Conservation (phyloP, 2,797 vertebrate species). For the Sebastolobus alascanus region DNA sequence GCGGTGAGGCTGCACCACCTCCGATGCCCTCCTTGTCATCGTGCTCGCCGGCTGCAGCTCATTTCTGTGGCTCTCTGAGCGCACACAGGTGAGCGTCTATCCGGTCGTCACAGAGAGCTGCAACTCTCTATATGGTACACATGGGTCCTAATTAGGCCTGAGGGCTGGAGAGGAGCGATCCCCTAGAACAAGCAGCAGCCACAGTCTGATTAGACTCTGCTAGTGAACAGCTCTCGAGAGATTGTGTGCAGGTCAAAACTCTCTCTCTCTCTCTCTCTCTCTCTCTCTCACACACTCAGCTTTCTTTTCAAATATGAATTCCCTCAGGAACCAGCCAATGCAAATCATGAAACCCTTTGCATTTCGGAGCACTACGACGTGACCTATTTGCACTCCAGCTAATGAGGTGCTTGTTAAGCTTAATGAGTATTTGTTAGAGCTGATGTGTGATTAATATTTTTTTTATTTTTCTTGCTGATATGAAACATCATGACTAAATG, state of each 20-base stretch:
- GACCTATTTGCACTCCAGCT: slow-evolving; percentile 73
- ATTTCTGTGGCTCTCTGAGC: slow-evolving; percentile 63
- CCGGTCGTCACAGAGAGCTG: slow-evolving; percentile 55
- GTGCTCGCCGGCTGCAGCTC: slow-evolving; percentile 53
- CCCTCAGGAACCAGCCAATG: slow-evolving; percentile 62
- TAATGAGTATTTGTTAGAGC: slow-evolving; percentile 71
- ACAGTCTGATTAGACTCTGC: slow-evolving; percentile 78
- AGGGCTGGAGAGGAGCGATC: slow-evolving; percentile 77
- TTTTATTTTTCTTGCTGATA: slow-evolving; percentile 19
- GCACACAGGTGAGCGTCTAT: slow-evolving; percentile 72
- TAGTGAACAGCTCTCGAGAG: slow-evolving; percentile 75
- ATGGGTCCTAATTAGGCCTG: slow-evolving; percentile 84
- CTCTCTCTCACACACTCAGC: slow-evolving; percentile 20
- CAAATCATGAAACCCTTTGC: slow-evolving; percentile 69
- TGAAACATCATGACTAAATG: slow-evolving; percentile 27
- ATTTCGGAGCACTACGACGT: slow-evolving; percentile 43
- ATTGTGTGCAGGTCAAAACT: slow-evolving; percentile 79
- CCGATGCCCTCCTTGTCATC: slow-evolving; percentile 73
- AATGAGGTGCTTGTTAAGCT: slow-evolving; percentile 71
- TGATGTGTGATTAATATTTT: slow-evolving; percentile 38
- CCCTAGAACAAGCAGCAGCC: slow-evolving; percentile 75
- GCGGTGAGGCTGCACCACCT: slow-evolving; percentile 51
- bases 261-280: slow-evolving; percentile 36
- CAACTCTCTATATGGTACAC: slow-evolving; percentile 71
- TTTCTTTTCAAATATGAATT: slow-evolving; percentile 67